Base-by-base conservation (phyloP, 2,797 vertebrate species). In the Rhyacichthys aspro region DNA sequence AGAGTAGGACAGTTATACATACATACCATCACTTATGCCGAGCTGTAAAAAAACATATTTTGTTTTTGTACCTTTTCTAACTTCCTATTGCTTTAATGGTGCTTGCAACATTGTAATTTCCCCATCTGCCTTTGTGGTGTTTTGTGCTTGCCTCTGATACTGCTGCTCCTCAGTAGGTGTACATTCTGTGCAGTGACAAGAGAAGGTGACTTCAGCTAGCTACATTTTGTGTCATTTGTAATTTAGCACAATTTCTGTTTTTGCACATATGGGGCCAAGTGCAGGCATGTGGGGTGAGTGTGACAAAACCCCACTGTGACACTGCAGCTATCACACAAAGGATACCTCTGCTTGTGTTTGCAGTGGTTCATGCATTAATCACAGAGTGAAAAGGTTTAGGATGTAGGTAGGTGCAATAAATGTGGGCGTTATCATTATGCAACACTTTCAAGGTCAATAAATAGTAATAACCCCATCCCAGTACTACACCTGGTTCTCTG, bases 271-370 rank as follows among this genome's bases (percentile, higher is more conserved):
- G 10, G 43, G 37, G 74, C 42, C 3, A 37, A 73, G 59, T 61
- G 70, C 50, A 69, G 66, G 66, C 61, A 23, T 75, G 69, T 72
- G 53, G 49, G 59, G 15, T 44, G 10, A 74, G 64, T 52, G 59
- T 76, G 87, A 85, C 87, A 90, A 88, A 89, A 74, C 77, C 84
- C 81, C 72, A 66, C 61, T 10, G 59, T 83, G 83, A 89, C 81
- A 83, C 75, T 57, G 67, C 79, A 82, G 73, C 66, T 42, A 28
- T 28, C 76, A 74, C 86, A 88, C 89, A 90, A 93, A 91, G 89
- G 90, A 93, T 89, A 86, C 64, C 42, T 45, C 11, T 16, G 34
- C 67, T 59, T 62, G 52, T 33, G 39, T 64, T 63, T 66, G 59
- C 71, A 79, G 70, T 69, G 61, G 70, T 81, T 75, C 60, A 59